Evolutionary conservation across 2,113 vertebrate genomes (phyloP).

Genomic region (Lathamus discolor): DNA sequence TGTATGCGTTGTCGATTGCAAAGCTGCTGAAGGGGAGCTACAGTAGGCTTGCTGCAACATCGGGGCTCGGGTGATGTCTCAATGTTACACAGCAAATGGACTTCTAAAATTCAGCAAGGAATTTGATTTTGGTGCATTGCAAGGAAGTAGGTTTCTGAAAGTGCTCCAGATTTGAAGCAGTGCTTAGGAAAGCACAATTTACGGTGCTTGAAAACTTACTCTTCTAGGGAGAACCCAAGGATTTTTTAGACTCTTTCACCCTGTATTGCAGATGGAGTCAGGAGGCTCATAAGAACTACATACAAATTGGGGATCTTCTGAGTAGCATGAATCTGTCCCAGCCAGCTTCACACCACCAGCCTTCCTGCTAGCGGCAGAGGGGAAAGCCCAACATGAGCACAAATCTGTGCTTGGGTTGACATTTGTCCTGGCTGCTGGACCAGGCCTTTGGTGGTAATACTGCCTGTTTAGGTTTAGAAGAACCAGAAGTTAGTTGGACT

Average conservation of each 20-base stretch:
- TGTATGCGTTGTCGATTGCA: not conserved
- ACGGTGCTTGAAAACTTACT: not conserved
- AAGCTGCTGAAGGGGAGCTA: not conserved
- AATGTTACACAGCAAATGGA: not conserved
- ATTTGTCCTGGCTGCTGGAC: not conserved
- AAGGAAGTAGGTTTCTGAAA: not conserved
- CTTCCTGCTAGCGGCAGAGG: not conserved
- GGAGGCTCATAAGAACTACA: not conserved
- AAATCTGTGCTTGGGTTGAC: accelerated
- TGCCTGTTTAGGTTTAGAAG: not conserved
- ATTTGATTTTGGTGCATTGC: not conserved
- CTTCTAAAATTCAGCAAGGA: not conserved
- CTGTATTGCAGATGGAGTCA: not conserved
- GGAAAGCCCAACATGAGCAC: not conserved
- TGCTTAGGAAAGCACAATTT: not conserved
- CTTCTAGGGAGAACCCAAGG: not conserved
- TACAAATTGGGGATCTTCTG: not conserved
- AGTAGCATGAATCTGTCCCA: not conserved
- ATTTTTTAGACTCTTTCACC: not conserved
- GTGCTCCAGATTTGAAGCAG: not conserved
- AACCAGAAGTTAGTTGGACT: not conserved
- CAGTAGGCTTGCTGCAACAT: not conserved
- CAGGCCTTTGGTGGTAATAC: not conserved
- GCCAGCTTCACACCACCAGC: not conserved
- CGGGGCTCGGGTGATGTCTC: not conserved